phyloP scores from a whole-genome alignment of 2,888 invertebrate genomes.

The Abrostola triplasia region DNA sequence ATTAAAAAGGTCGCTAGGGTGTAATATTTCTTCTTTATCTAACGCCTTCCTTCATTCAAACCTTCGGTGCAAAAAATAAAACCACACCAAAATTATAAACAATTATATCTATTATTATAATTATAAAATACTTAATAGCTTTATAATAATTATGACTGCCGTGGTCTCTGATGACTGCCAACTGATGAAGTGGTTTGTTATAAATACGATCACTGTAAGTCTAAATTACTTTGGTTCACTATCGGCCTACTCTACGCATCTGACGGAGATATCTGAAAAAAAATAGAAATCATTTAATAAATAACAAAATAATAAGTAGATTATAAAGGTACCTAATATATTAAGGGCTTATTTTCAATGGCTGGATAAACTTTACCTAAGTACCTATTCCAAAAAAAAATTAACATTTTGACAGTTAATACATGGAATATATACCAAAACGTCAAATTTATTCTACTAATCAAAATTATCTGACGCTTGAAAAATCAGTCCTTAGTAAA shows the following conservation, averaged over 20 bases:
- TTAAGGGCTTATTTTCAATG: too few relatives aligned
- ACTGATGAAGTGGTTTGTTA: conserved; percentile 24
- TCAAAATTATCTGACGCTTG: too few relatives aligned
- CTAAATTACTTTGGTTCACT: conserved; percentile 63
- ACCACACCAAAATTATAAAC: conserved; percentile 12
- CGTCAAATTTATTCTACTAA: too few relatives aligned
- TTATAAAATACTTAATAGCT: conserved; percentile 28
- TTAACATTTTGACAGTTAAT: too few relatives aligned
- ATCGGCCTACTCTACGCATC: conserved; percentile 26
- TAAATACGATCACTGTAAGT: conserved; percentile 41
- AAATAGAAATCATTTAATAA: background rate
- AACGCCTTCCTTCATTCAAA: too few relatives aligned
- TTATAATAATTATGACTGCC: conserved; percentile 39
- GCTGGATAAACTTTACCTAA: too few relatives aligned
- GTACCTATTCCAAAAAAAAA: too few relatives aligned
- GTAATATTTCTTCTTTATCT: too few relatives aligned
- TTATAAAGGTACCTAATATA: too few relatives aligned
- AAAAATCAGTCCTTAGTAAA: too few relatives aligned
- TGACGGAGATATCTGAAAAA: conserved; percentile 43
- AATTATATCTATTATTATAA: conserved; percentile 3
- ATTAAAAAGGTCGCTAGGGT: too few relatives aligned
- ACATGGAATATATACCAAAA: too few relatives aligned
- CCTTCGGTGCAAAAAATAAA: background rate
- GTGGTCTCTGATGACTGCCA: conserved; percentile 14
- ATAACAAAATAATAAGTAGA: background rate